Conservation (phyloP, 2,888 invertebrate genomes). For the Antheraea assamensis region DNA sequence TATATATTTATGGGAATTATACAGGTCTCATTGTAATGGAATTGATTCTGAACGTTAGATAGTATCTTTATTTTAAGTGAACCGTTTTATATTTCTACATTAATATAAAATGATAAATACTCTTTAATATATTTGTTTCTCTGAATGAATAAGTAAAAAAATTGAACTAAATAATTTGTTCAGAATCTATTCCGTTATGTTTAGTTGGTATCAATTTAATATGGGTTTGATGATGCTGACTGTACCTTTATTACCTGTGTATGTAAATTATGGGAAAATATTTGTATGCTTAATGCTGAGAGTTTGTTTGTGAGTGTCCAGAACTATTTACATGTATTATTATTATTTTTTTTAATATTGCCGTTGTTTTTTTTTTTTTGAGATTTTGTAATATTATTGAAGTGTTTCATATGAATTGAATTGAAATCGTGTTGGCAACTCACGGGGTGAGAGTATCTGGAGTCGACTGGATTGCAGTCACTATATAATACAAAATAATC, state of each 20-base stretch:
- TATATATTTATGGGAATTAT: background rate
- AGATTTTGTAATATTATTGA: too few species aligned
- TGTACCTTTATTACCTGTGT: background rate
- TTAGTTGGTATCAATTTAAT: background rate
- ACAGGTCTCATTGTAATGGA: background rate
- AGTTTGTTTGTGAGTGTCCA: background rate
- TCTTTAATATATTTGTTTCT: too few species aligned
- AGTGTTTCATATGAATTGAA: too few species aligned
- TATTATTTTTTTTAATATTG: background rate
- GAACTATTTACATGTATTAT: background rate
- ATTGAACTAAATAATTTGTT: background rate
- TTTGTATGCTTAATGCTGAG: background rate
- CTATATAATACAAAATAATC: too few species aligned
- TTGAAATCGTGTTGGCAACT: too few species aligned
- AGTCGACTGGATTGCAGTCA: too few species aligned
- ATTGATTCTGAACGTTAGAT: background rate
- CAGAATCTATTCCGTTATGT: background rate
- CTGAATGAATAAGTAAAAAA: too few species aligned
- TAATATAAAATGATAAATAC: too few species aligned
- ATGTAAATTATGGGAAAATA: background rate
- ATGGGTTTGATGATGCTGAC: slow-evolving; percentile 4
- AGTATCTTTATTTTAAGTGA: too few species aligned
- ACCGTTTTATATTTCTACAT: background rate
- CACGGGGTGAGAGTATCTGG: too few species aligned
- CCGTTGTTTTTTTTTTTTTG: background rate